Conservation (phyloP, 2,797 vertebrate species). For the Glyptemys insculpta region DNA sequence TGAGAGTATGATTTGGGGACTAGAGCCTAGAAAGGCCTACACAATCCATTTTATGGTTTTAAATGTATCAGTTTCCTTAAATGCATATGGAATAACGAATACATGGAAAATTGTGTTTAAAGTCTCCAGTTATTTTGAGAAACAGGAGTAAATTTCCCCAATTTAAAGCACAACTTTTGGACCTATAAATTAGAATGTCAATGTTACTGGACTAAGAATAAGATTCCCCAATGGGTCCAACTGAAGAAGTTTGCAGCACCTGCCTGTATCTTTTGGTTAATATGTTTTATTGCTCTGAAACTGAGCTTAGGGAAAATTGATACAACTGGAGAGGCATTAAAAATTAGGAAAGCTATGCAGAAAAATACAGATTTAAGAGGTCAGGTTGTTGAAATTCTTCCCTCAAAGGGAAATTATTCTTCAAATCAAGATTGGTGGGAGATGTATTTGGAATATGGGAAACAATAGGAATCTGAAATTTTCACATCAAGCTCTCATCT, state of each 20-base stretch:
- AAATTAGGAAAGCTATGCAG: not conserved
- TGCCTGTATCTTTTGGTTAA: not conserved
- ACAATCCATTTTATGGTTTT: no score
- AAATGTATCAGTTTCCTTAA: no score
- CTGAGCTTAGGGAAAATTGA: not conserved
- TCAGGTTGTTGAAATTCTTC: no score
- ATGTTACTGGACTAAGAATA: not conserved
- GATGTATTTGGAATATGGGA: not conserved
- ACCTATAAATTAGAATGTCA: not conserved
- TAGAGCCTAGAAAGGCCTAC: not conserved
- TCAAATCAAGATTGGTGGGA: not conserved
- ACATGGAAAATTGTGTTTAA: no score
- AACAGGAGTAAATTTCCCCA: no score
- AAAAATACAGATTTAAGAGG: not conserved
- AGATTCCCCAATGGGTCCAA: not conserved
- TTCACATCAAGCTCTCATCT: not conserved
- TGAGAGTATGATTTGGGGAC: not conserved
- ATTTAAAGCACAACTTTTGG: no score
- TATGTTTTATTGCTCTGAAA: not conserved
- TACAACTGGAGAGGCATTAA: not conserved
- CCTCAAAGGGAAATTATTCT: not conserved
- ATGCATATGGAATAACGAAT: no score
- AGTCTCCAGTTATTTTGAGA: no score
- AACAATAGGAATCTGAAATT: not conserved
- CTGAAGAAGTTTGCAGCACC: not conserved